These are phyloP conservation scores for Oceanites oceanicus DNA, from an alignment of 2,113 vertebrate species.

Conservation along the genomic window DNA sequence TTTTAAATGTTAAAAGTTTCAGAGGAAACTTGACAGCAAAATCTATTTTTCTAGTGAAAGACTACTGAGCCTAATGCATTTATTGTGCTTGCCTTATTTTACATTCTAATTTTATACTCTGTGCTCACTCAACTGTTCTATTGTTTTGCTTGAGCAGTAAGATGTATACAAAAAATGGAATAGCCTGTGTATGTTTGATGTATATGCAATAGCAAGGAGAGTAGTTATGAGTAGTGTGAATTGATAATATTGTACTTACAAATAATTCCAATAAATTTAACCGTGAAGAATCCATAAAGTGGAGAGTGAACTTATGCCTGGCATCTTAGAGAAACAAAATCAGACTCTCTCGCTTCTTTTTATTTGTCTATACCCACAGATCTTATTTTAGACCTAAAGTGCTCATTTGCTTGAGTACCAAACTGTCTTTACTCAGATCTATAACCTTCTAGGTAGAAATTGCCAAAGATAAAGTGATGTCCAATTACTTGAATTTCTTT, in stretches of 20 bases:
- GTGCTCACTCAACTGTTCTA: neutral
- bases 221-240: neutral
- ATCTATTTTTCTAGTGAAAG: neutral
- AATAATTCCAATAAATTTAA: conserved; percentile 40
- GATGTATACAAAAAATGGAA: neutral
- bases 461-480: neutral
- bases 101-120: neutral
- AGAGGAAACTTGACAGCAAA: neutral
- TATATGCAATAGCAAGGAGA: neutral
- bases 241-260: neutral
- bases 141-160: neutral
- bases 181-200: neutral
- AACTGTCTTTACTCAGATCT: neutral
- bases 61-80: neutral
- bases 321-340: neutral
- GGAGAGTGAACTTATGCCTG: neutral
- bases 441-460: neutral
- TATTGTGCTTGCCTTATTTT: neutral
- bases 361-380: neutral
- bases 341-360: neutral
- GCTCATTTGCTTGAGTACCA: neutral
- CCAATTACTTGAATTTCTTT: neutral
- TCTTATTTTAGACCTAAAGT: neutral
- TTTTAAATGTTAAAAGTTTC: conserved; percentile 2
- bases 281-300: neutral